Base-by-base conservation (phyloP, 2,888 invertebrate genomes). In the Drosophila neonasuta region DNA sequence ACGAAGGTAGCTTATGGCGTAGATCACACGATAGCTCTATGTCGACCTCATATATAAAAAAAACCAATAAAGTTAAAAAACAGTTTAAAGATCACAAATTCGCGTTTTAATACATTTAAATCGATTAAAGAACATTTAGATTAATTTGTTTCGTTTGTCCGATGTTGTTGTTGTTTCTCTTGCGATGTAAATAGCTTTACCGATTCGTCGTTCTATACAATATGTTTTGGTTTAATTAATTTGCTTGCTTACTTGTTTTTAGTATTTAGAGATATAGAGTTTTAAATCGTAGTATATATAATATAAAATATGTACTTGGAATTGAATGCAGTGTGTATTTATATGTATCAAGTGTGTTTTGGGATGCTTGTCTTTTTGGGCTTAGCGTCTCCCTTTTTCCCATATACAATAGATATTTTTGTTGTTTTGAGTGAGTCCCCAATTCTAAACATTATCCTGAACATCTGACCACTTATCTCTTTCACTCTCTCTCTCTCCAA, bases 11-110 rank as follows among this genome's bases (percentile, higher is more conserved):
- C 92, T 49, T 97, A 96, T 90, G 97, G 98, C 62, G 94, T 97
- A 1, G 98, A 99, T 90, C 97, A 97, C 88, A 94, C 95, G 20
- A 92, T 96, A 58, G 94, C 95, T 2, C 83, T 97, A 58, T 95
- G 96, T 90, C 94, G 93, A 90, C 94, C 96, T 1, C 95, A 94
- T 90, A 91, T 93, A 68, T 94, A 92, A 24, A n/a, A 24, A 54
- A 15, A 51, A 46, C 3, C 20, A 55, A 64, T 67, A 52, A 66
- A 50, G 10, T 36, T 64, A 17, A 32, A 15, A 24, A 6, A 17
- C 13, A 15, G 2, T 57, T 75, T 85, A 69, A 87, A 86, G 87
- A 87, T 87, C 87, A 87, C 87, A 87, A 84, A 84, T 80, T 87
- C 79, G 83, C 84, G 80, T 87, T 87, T 87, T 86, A 86, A 87